These are phyloP conservation scores for Columbina picui DNA, from an alignment of 2,113 vertebrate species.

Conservation along the genomic window DNA sequence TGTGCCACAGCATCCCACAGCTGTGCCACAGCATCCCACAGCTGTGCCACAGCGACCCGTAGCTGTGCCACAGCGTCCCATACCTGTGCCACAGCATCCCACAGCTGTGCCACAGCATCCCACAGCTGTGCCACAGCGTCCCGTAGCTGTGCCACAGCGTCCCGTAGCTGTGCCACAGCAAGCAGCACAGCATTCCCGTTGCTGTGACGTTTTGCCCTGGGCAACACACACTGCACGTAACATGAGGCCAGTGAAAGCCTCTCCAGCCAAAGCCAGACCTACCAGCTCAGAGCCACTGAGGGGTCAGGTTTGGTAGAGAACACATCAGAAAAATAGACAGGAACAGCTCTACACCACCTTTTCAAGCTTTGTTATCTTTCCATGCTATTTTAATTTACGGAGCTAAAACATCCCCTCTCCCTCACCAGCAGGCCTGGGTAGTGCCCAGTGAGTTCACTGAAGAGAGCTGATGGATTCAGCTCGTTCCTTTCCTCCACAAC, in stretches of 20 bases:
- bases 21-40: background rate
- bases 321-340: background rate
- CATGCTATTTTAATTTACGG: background rate
- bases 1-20: no score
- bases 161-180: background rate
- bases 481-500: background rate
- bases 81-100: no score
- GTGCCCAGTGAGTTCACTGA: background rate
- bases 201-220: background rate
- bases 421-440: background rate
- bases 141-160: background rate
- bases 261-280: background rate
- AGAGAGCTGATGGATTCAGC: background rate
- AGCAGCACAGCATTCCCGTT: background rate
- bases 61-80: background rate
- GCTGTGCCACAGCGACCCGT: no score
- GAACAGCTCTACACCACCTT: fast-evolving
- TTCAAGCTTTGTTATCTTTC: background rate
- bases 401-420: background rate
- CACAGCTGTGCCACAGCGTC: background rate
- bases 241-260: background rate
- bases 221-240: fast-evolving
- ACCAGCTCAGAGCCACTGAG: fast-evolving
- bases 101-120: background rate
- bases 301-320: background rate